Evolutionary conservation across 2,113 vertebrate genomes (phyloP), one percentile per base, ranked within the genome.

Genomic region (Passerina amoena): DNA sequence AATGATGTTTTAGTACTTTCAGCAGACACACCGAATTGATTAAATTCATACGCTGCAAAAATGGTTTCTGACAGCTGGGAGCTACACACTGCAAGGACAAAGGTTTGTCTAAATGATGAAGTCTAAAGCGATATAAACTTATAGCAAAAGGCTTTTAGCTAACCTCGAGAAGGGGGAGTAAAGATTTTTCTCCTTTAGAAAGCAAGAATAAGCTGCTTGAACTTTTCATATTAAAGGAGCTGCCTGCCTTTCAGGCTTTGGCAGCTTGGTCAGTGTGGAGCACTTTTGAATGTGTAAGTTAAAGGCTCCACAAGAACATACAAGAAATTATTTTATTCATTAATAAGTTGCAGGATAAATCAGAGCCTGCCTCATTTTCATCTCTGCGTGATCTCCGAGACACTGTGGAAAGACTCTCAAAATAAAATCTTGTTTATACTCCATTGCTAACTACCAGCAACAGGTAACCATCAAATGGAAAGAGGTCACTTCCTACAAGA

Each of bases 1-100:
- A 80, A 33, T 73, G 35, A 56, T 54, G 47, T 44, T 97, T 92
- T 94, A 93, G 92, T 90, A 81, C 79, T 95, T 96, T 92, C 64
- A 88, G 79, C 44, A 81, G 71, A 83, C 72, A 53, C 30, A 42
- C 33, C 2, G 6, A 81, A 81, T 5, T 93, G 87, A 97, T 86
- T 95, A 95, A 94, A 95, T 82, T 94, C 84, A 79, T 64, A 88
- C 68, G 75, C 51, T 73, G 57, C 33, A 61, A 48, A 81, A 86
- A 95, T 88, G 30, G 37, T 54, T 96, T 83, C 76, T 96, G 90
- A 94, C 79, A 75, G 85, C 68, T 86, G 44, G 72, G 50, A 91
- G 61, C 82, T 91, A 31, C 18, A 78, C 19, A 28, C 30, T 76
- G 61, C 82, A 90, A 96, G 85, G 93, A 90, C 76, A 96, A 90